Base-by-base conservation (phyloP, 2,888 invertebrate genomes). In the Ligdia adustata region DNA sequence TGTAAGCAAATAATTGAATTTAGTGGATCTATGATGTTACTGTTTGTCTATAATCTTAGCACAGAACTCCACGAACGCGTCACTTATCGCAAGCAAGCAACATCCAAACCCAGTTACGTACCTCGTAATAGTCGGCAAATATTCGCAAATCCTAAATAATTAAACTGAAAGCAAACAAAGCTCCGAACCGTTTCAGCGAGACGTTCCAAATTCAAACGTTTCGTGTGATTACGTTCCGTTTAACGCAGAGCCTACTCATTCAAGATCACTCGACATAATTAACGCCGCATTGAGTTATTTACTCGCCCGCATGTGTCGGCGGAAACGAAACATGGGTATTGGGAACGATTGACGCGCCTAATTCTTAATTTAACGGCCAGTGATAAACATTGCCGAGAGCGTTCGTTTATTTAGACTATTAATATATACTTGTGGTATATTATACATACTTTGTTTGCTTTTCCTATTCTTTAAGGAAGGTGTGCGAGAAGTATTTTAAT, bases 261-360 rank as follows among this genome's bases (percentile, higher is more conserved):
- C 80, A 75, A 84, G 80, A 86, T 85, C 84, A 81, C 82, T 84
- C 77, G 69, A 78, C 76, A 74, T 83, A 85, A 86, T 86, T 85
- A 84, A 84, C 75, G 82, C 71, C 74, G 74, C 79, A 79, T 77
- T 76, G 83, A 82, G 85, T 84, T 88, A 85, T 87, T 87, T 87
- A 87, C 83, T 71, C 77, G 68, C 86, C 86, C 87, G 85, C 85
- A 88, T 88, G 70, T 75, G 80, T 75, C 72, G 46, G 49, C 57
- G 77, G 77, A 72, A 75, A 74, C 75, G 75, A 74, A 75, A 74
- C 70, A 71, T 57, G 61, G 60, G 54, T 63, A 62, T 60, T 26
- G 52, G 55, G 46, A 43, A 64, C 74, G 72, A 79, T 74, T 76
- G 78, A 78, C 76, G 69, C 64, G 62, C 64, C 71, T 75, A 51